Percentiles rank a stretch among this genome's conserved stretches.
Conservation (phyloP, 2,797 vertebrate genomes). For the Melanotaenia trifasciata region DNA sequence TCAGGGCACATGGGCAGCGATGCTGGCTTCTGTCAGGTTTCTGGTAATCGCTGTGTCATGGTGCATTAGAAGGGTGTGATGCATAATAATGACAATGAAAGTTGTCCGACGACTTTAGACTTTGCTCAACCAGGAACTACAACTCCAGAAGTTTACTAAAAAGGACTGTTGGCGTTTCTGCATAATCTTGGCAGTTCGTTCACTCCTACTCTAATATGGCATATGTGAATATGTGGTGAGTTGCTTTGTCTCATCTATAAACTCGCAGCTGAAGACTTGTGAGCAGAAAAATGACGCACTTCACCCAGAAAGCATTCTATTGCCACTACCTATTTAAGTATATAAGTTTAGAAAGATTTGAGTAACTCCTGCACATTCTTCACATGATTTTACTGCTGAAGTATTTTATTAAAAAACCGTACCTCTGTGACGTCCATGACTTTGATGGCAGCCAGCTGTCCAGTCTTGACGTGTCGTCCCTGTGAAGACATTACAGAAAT, state of each 20-base stretch:
- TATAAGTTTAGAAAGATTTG: neutral
- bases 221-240: slow-evolving; percentile 27
- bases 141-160: neutral
- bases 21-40: neutral
- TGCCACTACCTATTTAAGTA: slow-evolving; percentile 15
- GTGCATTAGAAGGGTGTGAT: neutral
- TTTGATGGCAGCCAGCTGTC: slow-evolving; percentile 96
- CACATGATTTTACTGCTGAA: neutral
- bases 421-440: slow-evolving; percentile 98
- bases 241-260: slow-evolving; percentile 37
- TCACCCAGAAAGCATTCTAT: slow-evolving; percentile 49
- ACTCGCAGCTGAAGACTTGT: too few relatives aligned
- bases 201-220: neutral
- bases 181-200: neutral
- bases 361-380: neutral
- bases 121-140: neutral
- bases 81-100: neutral
- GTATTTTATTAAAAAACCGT: slow-evolving; percentile 41
- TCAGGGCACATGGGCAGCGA: slow-evolving; percentile 8
- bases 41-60: neutral
- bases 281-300: slow-evolving; percentile 53
- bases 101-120: slow-evolving; percentile 5
- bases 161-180: neutral
- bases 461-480: slow-evolving; percentile 93
- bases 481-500: slow-evolving; percentile 47